phyloP scores from a whole-genome alignment of 2,888 invertebrate species.

The Amphimallon solstitiale region DNA sequence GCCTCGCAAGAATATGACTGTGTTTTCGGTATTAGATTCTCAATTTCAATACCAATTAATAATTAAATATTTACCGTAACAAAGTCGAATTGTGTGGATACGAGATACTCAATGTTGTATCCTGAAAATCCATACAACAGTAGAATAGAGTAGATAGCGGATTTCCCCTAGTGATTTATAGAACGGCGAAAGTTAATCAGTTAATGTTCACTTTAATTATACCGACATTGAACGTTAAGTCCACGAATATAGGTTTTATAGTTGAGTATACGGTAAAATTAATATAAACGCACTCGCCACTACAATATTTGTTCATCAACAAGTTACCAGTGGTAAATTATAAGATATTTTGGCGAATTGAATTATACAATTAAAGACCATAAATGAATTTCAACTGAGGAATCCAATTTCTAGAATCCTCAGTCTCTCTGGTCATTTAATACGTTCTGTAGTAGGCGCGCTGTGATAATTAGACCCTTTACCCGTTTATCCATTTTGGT shows the following conservation, averaged over 20 bases:
- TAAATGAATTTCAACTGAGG: conserved; percentile 36
- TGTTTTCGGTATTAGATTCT: too few species aligned
- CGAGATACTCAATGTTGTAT: too few species aligned
- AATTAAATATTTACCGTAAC: too few species aligned
- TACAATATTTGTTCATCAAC: conserved; percentile 33
- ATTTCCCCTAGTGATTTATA: neutral
- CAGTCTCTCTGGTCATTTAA: conserved; percentile 34
- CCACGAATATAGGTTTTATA: conserved; percentile 10
- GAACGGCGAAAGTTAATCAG: neutral
- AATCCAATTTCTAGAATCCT: conserved; percentile 37
- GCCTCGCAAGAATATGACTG: too few species aligned
- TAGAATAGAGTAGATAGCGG: too few species aligned
- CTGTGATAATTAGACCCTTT: conserved; percentile 37
- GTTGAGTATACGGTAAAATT: neutral
- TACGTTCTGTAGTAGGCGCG: conserved; percentile 27
- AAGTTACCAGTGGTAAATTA: conserved; percentile 30
- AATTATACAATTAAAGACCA: conserved; percentile 36
- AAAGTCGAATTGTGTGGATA: too few species aligned
- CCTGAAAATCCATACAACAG: too few species aligned
- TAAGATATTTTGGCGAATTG: conserved; percentile 36
- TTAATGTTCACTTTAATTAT: conserved; percentile 9
- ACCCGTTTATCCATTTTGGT: conserved; percentile 35
- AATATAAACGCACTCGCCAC: conserved; percentile 6
- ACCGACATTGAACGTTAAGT: neutral
- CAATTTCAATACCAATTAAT: too few species aligned